Evolutionary conservation across 2,113 vertebrate species (phyloP).

Genomic region (Tychaedon coryphoeus): DNA sequence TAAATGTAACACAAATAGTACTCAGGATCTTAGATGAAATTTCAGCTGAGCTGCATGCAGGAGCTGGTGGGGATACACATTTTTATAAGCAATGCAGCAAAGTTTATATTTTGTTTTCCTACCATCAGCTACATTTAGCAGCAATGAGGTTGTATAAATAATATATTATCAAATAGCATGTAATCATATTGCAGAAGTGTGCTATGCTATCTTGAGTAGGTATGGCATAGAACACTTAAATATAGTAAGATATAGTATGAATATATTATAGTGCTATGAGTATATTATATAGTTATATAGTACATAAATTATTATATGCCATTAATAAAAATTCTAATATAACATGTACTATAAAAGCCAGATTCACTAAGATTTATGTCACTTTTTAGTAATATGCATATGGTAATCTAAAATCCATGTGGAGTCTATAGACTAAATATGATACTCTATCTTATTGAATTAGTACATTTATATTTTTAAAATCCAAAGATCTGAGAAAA

Average conservation of each 20-base stretch:
- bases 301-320: background rate
- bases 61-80: background rate
- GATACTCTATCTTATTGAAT: background rate
- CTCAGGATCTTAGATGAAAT: background rate
- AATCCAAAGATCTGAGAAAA: background rate
- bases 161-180: background rate
- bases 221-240: background rate
- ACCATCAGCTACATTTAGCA: background rate
- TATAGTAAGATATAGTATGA: background rate
- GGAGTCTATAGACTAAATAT: background rate
- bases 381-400: background rate
- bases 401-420: background rate
- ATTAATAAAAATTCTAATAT: background rate
- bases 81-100: background rate
- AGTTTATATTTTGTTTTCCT: background rate
- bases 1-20: background rate
- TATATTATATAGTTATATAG: background rate
- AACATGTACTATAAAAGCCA: background rate
- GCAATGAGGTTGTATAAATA: background rate
- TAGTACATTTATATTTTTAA: background rate
- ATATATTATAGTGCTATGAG: background rate
- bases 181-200: background rate
- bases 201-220: background rate
- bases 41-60: background rate
- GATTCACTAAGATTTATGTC: background rate